phyloP scores from a whole-genome alignment of 2,797 vertebrate species.

The Okamejei kenojei region DNA sequence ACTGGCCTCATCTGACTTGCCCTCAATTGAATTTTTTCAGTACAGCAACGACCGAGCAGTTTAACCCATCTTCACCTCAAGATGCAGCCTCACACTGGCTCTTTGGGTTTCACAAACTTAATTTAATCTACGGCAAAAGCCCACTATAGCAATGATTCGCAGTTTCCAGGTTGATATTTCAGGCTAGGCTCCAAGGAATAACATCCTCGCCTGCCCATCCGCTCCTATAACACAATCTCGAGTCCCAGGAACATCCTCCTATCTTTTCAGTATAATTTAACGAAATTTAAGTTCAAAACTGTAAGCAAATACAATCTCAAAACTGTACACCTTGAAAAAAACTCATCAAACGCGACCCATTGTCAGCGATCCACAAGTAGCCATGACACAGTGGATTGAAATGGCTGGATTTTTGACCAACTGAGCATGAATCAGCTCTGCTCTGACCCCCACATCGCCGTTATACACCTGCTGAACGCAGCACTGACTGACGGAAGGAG shows the following conservation, averaged over 20 bases:
- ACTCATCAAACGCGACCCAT: too few species aligned
- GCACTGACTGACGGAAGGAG: too few species aligned
- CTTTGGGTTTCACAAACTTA: background rate
- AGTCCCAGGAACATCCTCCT: too few species aligned
- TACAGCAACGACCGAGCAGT: background rate
- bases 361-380: too few species aligned
- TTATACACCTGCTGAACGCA: too few species aligned
- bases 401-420: too few species aligned
- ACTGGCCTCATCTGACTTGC: background rate
- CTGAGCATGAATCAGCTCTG: too few species aligned
- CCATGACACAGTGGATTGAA: too few species aligned
- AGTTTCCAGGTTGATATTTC: background rate
- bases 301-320: background rate
- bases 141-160: background rate
- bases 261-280: background rate
- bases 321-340: background rate
- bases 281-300: background rate
- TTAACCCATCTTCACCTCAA: background rate
- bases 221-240: too few species aligned
- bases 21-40: background rate
- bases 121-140: background rate
- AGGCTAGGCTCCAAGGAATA: too few species aligned
- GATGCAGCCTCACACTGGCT: background rate
- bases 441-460: too few species aligned
- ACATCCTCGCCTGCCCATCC: too few species aligned